These are phyloP conservation scores for Ormyrus pomaceus DNA, from an alignment of 2,888 invertebrate species.

Conservation along the genomic window DNA sequence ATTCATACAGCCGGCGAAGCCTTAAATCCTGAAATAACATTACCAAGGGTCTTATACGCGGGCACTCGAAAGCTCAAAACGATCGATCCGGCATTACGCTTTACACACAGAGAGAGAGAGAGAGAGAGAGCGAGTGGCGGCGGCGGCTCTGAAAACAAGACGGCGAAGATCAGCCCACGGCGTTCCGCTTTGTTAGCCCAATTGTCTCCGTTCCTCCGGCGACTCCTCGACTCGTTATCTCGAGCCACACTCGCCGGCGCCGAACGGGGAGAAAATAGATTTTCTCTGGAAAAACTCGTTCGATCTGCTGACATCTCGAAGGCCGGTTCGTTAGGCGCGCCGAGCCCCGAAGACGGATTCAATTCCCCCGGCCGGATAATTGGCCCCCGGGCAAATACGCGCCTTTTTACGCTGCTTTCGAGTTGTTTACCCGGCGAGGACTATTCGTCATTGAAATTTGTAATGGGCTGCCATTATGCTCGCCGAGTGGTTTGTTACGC, in stretches of 20 bases:
- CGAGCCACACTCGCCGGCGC: neutral
- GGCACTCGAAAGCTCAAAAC: no score
- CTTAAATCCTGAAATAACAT: neutral
- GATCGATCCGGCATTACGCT: no score
- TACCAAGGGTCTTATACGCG: neutral
- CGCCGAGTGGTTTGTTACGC: slow-evolving; percentile 13
- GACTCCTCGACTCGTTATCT: slow-evolving; percentile 3
- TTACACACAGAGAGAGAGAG: no score
- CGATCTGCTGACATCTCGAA: neutral
- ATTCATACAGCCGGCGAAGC: no score
- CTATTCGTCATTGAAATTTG: slow-evolving; percentile 10
- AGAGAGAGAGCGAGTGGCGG: no score
- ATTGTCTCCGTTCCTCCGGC: neutral
- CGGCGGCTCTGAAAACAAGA: no score
- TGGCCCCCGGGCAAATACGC: slow-evolving; percentile 52
- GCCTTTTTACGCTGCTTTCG: no score
- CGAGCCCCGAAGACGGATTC: slow-evolving; percentile 59
- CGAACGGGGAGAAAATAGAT: slow-evolving; percentile 11
- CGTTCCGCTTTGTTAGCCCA: neutral
- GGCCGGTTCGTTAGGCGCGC: slow-evolving; percentile 57
- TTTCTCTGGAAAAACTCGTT: neutral
- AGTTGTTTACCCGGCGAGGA: neutral
- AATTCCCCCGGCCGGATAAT: slow-evolving; percentile 61
- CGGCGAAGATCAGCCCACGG: no score
- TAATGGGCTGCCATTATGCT: slow-evolving; percentile 10